Evolutionary conservation across 53 echinoderm and acorn worm genomes (phyloP).

Genomic region (Echinarachnius parma): DNA sequence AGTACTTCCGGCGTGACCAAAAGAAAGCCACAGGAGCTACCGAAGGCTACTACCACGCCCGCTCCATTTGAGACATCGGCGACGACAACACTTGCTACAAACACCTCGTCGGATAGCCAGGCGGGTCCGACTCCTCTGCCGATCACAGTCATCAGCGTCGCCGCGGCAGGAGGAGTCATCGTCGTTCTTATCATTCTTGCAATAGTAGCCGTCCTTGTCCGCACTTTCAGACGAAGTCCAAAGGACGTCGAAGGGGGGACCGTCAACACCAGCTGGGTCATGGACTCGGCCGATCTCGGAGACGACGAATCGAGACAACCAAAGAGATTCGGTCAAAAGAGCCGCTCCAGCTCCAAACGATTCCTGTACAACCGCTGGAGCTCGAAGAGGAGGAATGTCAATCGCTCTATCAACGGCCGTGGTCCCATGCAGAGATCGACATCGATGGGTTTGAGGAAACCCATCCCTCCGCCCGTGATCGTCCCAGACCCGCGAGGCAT

Average conservation of each 20-base stretch:
- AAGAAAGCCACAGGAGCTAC: conserved; percentile 10
- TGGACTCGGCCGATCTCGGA: conserved; percentile 11
- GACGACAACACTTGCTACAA: conserved; percentile 1
- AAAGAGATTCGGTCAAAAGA: conserved; percentile 20
- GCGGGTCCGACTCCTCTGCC: background rate
- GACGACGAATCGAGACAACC: conserved; percentile 14
- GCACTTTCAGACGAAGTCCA: background rate
- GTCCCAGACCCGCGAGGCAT: conserved; percentile 17
- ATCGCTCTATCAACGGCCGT: background rate
- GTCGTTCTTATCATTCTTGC: conserved; percentile 15
- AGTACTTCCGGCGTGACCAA: background rate
- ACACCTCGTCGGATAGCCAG: no score
- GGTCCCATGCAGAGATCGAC: no score
- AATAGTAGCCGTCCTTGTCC: background rate
- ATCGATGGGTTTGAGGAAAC: conserved; percentile 7
- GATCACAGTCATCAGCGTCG: background rate
- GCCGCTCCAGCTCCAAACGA: conserved; percentile 37
- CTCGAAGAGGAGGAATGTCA: conserved; percentile 21
- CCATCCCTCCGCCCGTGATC: conserved; percentile 1
- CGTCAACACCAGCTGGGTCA: conserved; percentile 36
- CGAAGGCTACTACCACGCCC: conserved; percentile 3
- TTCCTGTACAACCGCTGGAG: conserved; percentile 23
- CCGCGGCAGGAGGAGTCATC: conserved; percentile 7
- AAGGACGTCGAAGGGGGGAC: conserved; percentile 12
- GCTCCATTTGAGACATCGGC: no score